Evolutionary conservation across 2,113 vertebrate species (phyloP), one percentile per base, ranked within the genome.

Genomic region (Clarias magur): DNA sequence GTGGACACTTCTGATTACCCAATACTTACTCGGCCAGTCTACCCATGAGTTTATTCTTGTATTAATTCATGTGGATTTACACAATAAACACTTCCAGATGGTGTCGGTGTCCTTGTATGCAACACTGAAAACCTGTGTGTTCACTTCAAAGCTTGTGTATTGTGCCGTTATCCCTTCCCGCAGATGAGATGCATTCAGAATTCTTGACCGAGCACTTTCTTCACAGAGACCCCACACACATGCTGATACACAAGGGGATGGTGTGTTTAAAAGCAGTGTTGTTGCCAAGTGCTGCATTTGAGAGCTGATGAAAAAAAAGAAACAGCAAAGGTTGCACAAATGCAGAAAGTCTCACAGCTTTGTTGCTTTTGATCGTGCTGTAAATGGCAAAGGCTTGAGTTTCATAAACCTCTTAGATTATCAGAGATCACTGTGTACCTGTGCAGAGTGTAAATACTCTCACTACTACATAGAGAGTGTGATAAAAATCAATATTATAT

Each of bases 201-300:
- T 91, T 92, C 92, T 92, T 91, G 91, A 93, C 93, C 90, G 92
- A 93, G 93, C 92, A 91, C 87, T 93, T 94, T 93, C 88, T 90
- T 81, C 65, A 89, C 86, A 68, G 88, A 72, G 90, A 91, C 91
- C 92, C 91, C 88, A 90, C 89, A 89, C 86, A 88, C 92, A 93
- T 72, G 92, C 88, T 91, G 90, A 93, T 93, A 94, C 93, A 92
- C 92, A 92, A 91, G 89, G 91, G 91, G 93, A 92, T 92, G 89
- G 92, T 91, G 91, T 88, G 90, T 91, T 93, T 94, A 93, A 94
- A 93, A 93, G 92, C 90, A 85, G 89, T 88, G 83, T 87, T 89
- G 89, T 67, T 84, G 91, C 88, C 67, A 72, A 3, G n/a, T 85
- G 85, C 82, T 72, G 85, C 91, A 92, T 93, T 93, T 90, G 92